Evolutionary conservation across 2,113 vertebrate species (phyloP), one percentile per base, ranked within the genome.

Genomic region (Hypanus sabinus): DNA sequence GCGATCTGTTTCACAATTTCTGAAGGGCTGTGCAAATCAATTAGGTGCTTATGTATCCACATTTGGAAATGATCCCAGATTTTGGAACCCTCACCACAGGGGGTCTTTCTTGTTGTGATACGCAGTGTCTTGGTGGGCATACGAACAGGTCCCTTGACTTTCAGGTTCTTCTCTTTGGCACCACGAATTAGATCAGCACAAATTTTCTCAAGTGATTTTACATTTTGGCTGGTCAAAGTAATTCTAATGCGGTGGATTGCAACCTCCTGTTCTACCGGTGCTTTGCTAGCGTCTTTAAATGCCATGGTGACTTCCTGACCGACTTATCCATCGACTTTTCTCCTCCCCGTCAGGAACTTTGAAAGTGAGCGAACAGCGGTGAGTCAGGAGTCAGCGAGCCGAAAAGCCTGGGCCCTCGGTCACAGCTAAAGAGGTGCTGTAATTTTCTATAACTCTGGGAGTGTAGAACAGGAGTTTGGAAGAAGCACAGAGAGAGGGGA

Each of bases 51-150:
- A 94, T 99, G 99, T 96, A 99, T 99, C 36, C 99, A 97, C 99
- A 99, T 99, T 94, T 99, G 98, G 97, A 99, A 99, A 1, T 98
- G 98, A 96, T 99, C 99, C 99, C 99, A 99, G 14, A 98, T 99
- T 96, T 99, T 99, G 94, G 98, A 99, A 73, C 98, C 98, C 93
- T 99, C 98, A 94, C 99, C 99, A 94, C 99, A 99, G 85, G 98
- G 98, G 0, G 99, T 99, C 95, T 99, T 99, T 94, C 99, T 98
- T 73, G 98, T 99, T 62, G 98, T 99, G 96, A 99, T 99, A 30
- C 99, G 98, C 96, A 99, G 96, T n/a, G 98, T 99, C 99, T 99
- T 99, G 92, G 99, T 99, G 70, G 99, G 99, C 99, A 99, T 99
- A 94, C 99, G 98, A 95, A 99, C 99, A 0, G 99, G 99, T 94